Percentiles rank a stretch among this genome's conserved stretches.
Conservation (phyloP, 2,888 invertebrate genomes). For the Acleris literana region DNA sequence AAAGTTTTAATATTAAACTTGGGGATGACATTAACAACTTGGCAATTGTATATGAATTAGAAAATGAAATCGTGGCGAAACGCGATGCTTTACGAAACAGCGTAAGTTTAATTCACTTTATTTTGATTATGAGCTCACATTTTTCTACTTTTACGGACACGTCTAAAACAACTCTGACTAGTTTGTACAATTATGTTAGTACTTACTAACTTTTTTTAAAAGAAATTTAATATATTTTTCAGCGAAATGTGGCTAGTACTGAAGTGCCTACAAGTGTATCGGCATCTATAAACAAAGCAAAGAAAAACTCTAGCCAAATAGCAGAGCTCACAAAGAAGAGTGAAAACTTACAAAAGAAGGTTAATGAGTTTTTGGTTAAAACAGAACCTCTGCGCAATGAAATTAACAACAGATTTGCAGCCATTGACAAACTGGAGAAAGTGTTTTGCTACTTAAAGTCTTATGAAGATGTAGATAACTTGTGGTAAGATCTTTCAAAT, state of each 20-base stretch:
- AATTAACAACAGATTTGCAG: slow-evolving; percentile 70
- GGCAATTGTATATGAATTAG: slow-evolving; percentile 52
- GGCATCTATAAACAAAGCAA: slow-evolving; percentile 85
- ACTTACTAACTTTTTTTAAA: not conserved
- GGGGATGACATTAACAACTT: slow-evolving; percentile 70
- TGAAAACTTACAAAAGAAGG: slow-evolving; percentile 65
- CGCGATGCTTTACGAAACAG: slow-evolving; percentile 59
- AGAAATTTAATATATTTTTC: slow-evolving; percentile 40
- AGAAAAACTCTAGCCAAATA: slow-evolving; percentile 79
- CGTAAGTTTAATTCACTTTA: slow-evolving; percentile 47
- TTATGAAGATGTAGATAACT: slow-evolving; percentile 87
- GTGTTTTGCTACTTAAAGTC: slow-evolving; percentile 87
- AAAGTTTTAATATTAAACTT: slow-evolving; percentile 67
- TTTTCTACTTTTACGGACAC: too few species aligned
- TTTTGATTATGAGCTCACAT: not conserved
- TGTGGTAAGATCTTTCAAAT: slow-evolving; percentile 80
- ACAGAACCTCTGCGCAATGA: slow-evolving; percentile 72
- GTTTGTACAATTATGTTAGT: too few species aligned
- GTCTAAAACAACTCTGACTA: too few species aligned
- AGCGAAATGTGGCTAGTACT: slow-evolving; percentile 86
- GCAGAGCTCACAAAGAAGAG: slow-evolving; percentile 76
- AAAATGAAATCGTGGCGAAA: slow-evolving; percentile 57
- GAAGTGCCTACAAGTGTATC: slow-evolving; percentile 86
- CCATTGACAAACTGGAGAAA: slow-evolving; percentile 81
- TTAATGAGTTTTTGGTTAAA: slow-evolving; percentile 65